Evolutionary conservation across 2,888 invertebrate species (phyloP).

Genomic region (Sepiola atlantica): DNA sequence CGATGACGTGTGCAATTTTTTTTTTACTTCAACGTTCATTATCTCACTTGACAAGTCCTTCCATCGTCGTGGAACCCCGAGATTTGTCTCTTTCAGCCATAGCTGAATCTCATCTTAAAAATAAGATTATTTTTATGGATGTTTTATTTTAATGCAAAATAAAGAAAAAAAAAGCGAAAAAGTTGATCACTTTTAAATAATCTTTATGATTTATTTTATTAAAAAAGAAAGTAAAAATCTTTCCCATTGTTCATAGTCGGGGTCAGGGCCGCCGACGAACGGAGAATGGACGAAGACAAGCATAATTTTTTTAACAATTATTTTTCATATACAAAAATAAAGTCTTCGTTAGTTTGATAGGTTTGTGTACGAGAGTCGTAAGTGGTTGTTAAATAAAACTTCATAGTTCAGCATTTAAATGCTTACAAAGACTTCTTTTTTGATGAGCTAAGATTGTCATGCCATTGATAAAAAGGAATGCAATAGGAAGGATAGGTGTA

Average conservation of each 20-base stretch:
- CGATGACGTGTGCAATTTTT: neutral
- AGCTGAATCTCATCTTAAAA: neutral
- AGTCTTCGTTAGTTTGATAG: neutral
- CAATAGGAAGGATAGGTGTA: too few species aligned
- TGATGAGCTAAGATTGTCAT: neutral
- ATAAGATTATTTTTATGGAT: too few species aligned
- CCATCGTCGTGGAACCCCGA: neutral
- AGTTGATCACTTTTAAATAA: neutral
- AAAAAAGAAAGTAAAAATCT: neutral
- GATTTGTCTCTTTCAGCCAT: neutral
- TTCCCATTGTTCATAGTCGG: neutral
- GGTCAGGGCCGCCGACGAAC: neutral
- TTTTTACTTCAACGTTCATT: neutral
- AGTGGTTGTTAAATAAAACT: neutral
- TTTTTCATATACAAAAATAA: neutral
- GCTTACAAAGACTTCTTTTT: neutral
- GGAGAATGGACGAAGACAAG: neutral
- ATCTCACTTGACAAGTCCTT: neutral
- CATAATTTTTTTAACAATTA: neutral
- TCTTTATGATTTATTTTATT: conserved; percentile 12
- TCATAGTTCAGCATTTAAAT: neutral
- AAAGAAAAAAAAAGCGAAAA: neutral
- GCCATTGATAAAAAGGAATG: neutral
- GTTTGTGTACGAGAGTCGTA: neutral
- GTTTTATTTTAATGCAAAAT: neutral